phyloP scores from a whole-genome alignment of 2,888 invertebrate genomes.

The Oligia strigilis region DNA sequence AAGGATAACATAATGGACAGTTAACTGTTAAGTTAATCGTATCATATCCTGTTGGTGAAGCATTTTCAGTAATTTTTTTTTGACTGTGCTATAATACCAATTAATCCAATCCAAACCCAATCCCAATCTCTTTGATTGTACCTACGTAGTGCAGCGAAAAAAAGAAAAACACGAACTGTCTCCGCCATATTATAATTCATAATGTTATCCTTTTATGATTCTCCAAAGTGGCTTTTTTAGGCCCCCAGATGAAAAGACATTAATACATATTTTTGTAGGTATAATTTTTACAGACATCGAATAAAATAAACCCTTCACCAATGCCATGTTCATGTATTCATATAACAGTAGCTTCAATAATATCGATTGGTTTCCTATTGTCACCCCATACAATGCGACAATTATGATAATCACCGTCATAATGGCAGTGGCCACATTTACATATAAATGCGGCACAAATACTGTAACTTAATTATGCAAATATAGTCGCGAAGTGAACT shows the following conservation, averaged over 20 bases:
- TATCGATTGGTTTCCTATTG: slow-evolving; percentile 21
- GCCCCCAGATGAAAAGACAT: neutral
- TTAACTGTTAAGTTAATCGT: no score
- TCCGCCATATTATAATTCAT: no score
- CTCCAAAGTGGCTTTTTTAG: no score
- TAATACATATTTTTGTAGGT: neutral
- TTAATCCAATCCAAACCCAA: no score
- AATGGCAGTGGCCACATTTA: slow-evolving; percentile 41
- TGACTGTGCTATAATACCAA: no score
- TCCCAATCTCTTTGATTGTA: no score
- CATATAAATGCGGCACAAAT: slow-evolving; percentile 45
- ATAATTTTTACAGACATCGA: neutral
- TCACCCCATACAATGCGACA: slow-evolving; percentile 31
- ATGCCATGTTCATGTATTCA: neutral
- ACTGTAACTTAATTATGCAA: slow-evolving; percentile 36
- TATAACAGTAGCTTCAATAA: neutral
- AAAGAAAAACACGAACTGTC: no score
- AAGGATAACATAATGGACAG: no score
- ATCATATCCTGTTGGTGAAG: no score
- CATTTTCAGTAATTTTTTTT: no score
- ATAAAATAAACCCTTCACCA: neutral
- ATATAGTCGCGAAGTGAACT: slow-evolving; percentile 9
- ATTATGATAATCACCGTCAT: slow-evolving; percentile 33
- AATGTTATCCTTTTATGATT: no score
- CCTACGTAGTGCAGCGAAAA: no score